phyloP scores from a whole-genome alignment of 2,888 invertebrate species.

The Temnothorax ravouxi region DNA sequence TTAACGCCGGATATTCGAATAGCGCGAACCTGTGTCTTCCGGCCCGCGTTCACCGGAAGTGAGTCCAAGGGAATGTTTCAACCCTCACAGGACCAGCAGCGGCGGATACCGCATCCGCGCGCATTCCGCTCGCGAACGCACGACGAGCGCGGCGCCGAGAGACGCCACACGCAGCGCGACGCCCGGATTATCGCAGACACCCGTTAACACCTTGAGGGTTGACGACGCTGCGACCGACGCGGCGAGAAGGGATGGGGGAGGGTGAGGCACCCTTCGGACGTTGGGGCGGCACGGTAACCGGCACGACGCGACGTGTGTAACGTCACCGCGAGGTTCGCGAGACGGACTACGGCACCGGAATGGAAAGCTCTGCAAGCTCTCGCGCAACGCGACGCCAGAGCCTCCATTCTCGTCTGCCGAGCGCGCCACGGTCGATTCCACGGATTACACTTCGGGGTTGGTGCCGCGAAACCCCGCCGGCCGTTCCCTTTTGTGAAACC shows the following conservation, averaged over 20 bases:
- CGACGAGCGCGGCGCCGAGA: not conserved
- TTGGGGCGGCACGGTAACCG: slow-evolving; percentile 53
- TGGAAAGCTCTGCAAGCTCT: slow-evolving; percentile 80
- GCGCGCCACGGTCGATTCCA: slow-evolving; percentile 82
- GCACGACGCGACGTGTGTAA: slow-evolving; percentile 68
- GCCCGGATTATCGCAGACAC: slow-evolving; percentile 6
- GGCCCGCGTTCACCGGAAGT: slow-evolving; percentile 31
- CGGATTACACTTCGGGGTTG: slow-evolving; percentile 76
- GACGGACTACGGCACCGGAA: slow-evolving; percentile 84
- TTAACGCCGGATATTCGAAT: slow-evolving; percentile 10
- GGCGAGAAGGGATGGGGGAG: not conserved
- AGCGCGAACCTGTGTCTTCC: slow-evolving; percentile 25
- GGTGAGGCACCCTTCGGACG: slow-evolving; percentile 48
- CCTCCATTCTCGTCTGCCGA: slow-evolving; percentile 76
- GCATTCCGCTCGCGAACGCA: slow-evolving; percentile 24
- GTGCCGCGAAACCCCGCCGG: slow-evolving; percentile 18
- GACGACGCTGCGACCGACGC: slow-evolving; percentile 12
- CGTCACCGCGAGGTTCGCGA: slow-evolving; percentile 82
- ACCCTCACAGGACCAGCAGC: slow-evolving; percentile 5
- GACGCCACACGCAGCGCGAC: slow-evolving; percentile 2
- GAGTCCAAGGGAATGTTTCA: not conserved
- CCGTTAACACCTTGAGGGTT: slow-evolving; percentile 1
- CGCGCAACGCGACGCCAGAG: slow-evolving; percentile 80
- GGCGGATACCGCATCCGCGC: slow-evolving; percentile 14
- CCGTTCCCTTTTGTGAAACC: slow-evolving; percentile 1